These are phyloP conservation scores for Megamerina dolium DNA, from an alignment of 2,888 invertebrate genomes.

Conservation along the genomic window DNA sequence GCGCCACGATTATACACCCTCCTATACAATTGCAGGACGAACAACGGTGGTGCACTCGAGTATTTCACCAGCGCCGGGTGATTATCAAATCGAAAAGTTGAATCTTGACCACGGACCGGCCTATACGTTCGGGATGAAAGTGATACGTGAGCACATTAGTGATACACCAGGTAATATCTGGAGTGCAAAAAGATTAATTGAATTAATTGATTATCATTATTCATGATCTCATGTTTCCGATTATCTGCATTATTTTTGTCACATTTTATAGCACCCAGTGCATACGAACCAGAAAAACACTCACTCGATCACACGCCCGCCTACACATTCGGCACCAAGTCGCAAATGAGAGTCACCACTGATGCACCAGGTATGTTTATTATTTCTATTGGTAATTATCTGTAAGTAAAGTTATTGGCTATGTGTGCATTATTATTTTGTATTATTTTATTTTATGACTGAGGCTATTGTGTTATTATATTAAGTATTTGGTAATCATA, in stretches of 20 bases:
- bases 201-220: no score
- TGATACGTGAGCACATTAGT: slow-evolving; percentile 56
- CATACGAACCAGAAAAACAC: slow-evolving; percentile 48
- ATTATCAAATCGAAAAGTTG: slow-evolving; percentile 54
- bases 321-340: slow-evolving; percentile 53
- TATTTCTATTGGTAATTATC: not conserved
- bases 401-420: not conserved
- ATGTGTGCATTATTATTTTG: not conserved
- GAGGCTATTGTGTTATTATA: not conserved
- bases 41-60: slow-evolving; percentile 51
- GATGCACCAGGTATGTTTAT: slow-evolving; percentile 51
- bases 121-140: slow-evolving; percentile 67
- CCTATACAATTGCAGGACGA: slow-evolving; percentile 56
- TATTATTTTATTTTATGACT: not conserved
- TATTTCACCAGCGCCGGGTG: slow-evolving; percentile 56
- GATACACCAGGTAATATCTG: slow-evolving; percentile 55
- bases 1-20: slow-evolving; percentile 40
- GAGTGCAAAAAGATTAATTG: no score
- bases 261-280: slow-evolving; percentile 50
- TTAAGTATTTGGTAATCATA: no score
- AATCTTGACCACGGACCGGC: slow-evolving; percentile 58
- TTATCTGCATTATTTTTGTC: no score
- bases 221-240: no score
- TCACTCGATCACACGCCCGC: slow-evolving; percentile 42
- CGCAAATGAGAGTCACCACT: slow-evolving; percentile 44